Base-by-base conservation (phyloP, 1,140 invertebrate species). In the Dreissena rostriformis region DNA sequence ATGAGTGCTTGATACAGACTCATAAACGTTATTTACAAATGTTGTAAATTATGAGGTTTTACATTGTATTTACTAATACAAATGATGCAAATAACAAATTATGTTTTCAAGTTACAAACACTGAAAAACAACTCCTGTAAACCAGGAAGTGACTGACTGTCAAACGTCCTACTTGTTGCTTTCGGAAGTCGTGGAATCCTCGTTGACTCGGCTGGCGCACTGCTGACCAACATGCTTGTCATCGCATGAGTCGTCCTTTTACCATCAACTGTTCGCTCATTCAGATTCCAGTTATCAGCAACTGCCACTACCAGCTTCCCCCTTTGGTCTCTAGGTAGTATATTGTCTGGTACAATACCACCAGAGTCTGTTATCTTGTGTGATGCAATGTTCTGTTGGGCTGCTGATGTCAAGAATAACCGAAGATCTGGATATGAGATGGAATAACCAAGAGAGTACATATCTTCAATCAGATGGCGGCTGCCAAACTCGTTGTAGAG, bases 191-290 rank as follows among this genome's bases (percentile, higher is more conserved):
- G 12, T 57, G 79, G 26, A 39, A 63, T 15, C 24, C 15, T 55
- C 26, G 2, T n/a, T n/a, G 12, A n/a, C 65, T 51, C 26, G 29
- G 55, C 51, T 55, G 5, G 52, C 28, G 19, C 57, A 63, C 19
- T 72, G 26, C 71, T 17, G 2, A 83, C 71, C 15, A 83, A 73
- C 24, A 83, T 75, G 39, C 61, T 83, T 8, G 72, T 83, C 81
- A 83, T 83, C 10, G 71, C 81, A 83, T 83, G 81, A 10, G 61
- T 66, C 0, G 81, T 83, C 19, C 73, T 22, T 52, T 83, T 83
- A 26, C 61, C 81, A 76, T 76, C 65, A 26, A 76, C 28, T 19
- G 71, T 83, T 51, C 71, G 65, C 39, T 83, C 81, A 83, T 76
- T 70, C 49, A 76, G 71, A 29, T 82, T 57, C 80, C 55, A 74